phyloP scores from a whole-genome alignment of 1,140 invertebrate species.

The Drosophila novamexicana region DNA sequence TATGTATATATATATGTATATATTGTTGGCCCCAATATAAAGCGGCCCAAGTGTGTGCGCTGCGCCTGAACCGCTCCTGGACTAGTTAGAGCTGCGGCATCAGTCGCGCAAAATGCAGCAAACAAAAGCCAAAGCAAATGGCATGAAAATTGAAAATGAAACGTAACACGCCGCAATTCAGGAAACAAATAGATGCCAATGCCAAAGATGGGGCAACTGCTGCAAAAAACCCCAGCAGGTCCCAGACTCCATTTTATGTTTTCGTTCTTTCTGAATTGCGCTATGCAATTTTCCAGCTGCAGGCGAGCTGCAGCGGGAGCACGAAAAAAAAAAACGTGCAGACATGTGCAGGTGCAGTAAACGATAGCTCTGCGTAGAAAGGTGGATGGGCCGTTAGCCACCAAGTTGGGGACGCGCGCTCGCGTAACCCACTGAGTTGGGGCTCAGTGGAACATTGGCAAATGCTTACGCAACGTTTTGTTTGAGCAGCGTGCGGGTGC shows the following conservation, averaged over 20 bases:
- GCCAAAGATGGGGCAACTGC: constrained; percentile 18
- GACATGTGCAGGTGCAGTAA: constrained; percentile 69
- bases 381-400: background rate
- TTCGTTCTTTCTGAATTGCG: background rate
- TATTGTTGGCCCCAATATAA: constrained; percentile 52
- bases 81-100: background rate
- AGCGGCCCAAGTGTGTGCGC: background rate
- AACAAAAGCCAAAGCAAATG: constrained; percentile 54
- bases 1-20: too few relatives aligned
- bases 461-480: constrained; percentile 77
- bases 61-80: background rate
- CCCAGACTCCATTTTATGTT: too few relatives aligned
- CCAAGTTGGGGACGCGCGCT: background rate
- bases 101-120: constrained; percentile 15
- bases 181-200: constrained; percentile 64
- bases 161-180: constrained; percentile 69
- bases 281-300: constrained; percentile 63
- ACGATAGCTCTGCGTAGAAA: constrained; percentile 51
- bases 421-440: constrained; percentile 8
- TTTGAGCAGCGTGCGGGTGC: constrained; percentile 39
- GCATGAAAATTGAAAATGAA: constrained; percentile 78
- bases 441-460: constrained; percentile 63
- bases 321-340: constrained; percentile 54
- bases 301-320: constrained; percentile 7
- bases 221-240: background rate